Evolutionary conservation across 2,888 invertebrate genomes (phyloP).

Genomic region (Caenorhabditis plicata): DNA sequence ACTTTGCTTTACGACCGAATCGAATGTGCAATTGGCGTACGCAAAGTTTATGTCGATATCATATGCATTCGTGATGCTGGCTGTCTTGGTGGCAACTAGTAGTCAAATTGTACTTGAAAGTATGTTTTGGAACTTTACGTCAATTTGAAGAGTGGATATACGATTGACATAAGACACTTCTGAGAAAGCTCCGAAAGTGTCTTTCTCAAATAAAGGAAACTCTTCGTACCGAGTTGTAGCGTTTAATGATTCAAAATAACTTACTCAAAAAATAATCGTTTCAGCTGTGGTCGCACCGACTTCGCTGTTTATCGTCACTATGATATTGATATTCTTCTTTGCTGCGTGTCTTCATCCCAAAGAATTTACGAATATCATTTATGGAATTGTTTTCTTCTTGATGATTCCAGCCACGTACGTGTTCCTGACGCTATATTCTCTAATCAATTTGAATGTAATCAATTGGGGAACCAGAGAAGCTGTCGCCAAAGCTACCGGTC

Average conservation of each 20-base stretch:
- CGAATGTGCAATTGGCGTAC: conserved; percentile 55
- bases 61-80: conserved; percentile 84
- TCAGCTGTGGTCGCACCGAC: conserved; percentile 77
- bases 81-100: conserved; percentile 73
- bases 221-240: too few species aligned
- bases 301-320: conserved; percentile 80
- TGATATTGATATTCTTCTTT: conserved; percentile 72
- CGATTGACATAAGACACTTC: background rate
- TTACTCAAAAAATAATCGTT: too few species aligned
- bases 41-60: conserved; percentile 77
- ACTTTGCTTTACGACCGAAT: conserved; percentile 61
- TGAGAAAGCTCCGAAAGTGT: background rate
- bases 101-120: conserved; percentile 63
- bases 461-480: conserved; percentile 91
- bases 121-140: too few species aligned
- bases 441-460: conserved; percentile 89
- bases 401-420: conserved; percentile 93
- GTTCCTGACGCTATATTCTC: conserved; percentile 84
- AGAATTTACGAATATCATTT: conserved; percentile 65
- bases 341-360: conserved; percentile 76
- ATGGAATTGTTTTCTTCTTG: conserved; percentile 77
- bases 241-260: too few species aligned
- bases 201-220: background rate
- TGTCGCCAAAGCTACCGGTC: conserved; percentile 66
- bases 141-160: too few species aligned